phyloP scores from a whole-genome alignment of 2,797 vertebrate species.

The Amphiprion clarkii region DNA sequence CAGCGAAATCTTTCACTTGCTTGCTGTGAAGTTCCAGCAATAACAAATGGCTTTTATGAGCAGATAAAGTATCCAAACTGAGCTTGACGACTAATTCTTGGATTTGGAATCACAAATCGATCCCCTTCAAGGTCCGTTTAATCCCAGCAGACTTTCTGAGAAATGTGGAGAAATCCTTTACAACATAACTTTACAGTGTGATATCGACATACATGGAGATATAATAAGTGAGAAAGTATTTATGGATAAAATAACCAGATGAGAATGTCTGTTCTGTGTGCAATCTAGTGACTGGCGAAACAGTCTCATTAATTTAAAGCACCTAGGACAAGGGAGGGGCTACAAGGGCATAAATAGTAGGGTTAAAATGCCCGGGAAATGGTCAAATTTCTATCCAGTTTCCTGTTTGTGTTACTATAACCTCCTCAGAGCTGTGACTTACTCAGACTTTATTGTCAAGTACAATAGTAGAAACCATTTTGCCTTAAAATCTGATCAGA shows the following conservation, averaged over 20 bases:
- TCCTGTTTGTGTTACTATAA: not conserved
- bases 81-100: not conserved
- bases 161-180: no score
- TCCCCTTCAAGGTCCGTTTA: not conserved
- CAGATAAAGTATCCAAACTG: conserved; percentile 5
- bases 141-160: not conserved
- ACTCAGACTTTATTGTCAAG: not conserved
- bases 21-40: not conserved
- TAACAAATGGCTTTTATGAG: not conserved
- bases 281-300: not conserved
- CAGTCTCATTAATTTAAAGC: not conserved
- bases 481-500: not conserved
- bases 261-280: no score
- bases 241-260: no score
- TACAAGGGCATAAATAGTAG: not conserved
- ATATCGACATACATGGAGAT: no score
- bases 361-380: not conserved
- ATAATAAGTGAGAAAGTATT: no score
- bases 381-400: not conserved
- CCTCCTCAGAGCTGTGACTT: not conserved
- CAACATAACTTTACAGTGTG: no score
- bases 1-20: not conserved
- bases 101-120: not conserved
- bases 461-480: conserved; percentile 1
- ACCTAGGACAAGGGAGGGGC: not conserved